Percentiles rank a stretch among this genome's conserved stretches.
These are phyloP conservation scores for Trichonephila inaurata DNA, from an alignment of 1,140 invertebrate species.

Conservation along the genomic window DNA sequence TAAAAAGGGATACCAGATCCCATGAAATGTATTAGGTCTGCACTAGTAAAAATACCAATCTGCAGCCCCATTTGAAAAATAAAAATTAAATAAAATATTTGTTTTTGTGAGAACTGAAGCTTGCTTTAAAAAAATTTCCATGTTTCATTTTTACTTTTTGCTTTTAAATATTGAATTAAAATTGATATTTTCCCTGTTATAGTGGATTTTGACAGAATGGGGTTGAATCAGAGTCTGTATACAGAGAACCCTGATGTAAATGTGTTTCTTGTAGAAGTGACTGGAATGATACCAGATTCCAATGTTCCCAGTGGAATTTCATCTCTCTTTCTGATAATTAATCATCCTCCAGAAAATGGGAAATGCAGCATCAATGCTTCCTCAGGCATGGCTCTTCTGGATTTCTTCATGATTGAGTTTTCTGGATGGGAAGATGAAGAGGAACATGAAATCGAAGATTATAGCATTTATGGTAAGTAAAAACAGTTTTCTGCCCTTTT, in stretches of 20 bases:
- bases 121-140: neutral
- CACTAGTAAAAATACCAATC: too few relatives aligned
- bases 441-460: constrained; percentile 61
- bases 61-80: too few relatives aligned
- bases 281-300: neutral
- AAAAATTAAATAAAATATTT: too few relatives aligned
- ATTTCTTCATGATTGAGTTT: constrained; percentile 54
- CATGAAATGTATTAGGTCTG: too few relatives aligned
- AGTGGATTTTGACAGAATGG: constrained; percentile 65
- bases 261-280: constrained; percentile 45
- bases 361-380: constrained; percentile 38
- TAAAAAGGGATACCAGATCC: too few relatives aligned
- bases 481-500: too few relatives aligned
- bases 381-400: constrained; percentile 54
- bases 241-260: constrained; percentile 8
- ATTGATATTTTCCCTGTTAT: neutral
- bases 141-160: neutral
- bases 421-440: constrained; percentile 65
- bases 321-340: constrained; percentile 49
- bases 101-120: too few relatives aligned
- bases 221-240: constrained; percentile 67
- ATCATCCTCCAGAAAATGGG: constrained; percentile 67
- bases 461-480: constrained; percentile 64
- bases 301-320: constrained; percentile 33
- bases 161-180: neutral